Evolutionary conservation across 2,113 vertebrate genomes (phyloP).

Genomic region (Arizona elegans): DNA sequence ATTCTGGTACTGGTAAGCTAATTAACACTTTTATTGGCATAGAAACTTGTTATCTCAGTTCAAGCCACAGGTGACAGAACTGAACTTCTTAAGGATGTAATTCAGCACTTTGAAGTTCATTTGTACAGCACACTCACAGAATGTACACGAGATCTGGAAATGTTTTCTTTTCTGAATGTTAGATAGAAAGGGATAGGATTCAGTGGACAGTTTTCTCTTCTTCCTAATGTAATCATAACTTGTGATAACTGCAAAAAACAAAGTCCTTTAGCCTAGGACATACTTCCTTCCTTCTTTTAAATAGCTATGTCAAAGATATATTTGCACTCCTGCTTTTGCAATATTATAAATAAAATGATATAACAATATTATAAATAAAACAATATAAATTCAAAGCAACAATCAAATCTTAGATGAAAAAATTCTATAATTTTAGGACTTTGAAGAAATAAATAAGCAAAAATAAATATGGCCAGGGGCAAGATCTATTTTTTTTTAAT

Average conservation of each 20-base stretch:
- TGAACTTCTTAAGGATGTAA: background rate
- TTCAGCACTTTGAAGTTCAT: background rate
- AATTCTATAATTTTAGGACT: background rate
- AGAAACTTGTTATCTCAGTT: background rate
- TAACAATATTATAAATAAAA: background rate
- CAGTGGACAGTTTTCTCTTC: background rate
- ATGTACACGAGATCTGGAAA: background rate
- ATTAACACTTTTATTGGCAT: background rate
- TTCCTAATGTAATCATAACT: background rate
- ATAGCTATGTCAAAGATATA: background rate
- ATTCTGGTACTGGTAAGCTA: background rate
- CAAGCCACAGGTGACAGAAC: background rate
- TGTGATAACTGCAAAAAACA: background rate
- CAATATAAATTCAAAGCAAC: background rate
- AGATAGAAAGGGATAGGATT: background rate
- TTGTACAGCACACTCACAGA: background rate
- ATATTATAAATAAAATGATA: background rate
- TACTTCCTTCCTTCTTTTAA: background rate
- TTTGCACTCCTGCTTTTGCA: background rate
- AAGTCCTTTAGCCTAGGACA: background rate
- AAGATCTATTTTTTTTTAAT: background rate
- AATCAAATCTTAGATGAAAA: background rate
- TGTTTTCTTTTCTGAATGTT: background rate
- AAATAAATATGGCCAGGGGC: background rate
- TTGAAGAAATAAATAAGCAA: background rate